Conservation (phyloP, 2,797 vertebrate species). For the Oreonectes daqikongensis region DNA sequence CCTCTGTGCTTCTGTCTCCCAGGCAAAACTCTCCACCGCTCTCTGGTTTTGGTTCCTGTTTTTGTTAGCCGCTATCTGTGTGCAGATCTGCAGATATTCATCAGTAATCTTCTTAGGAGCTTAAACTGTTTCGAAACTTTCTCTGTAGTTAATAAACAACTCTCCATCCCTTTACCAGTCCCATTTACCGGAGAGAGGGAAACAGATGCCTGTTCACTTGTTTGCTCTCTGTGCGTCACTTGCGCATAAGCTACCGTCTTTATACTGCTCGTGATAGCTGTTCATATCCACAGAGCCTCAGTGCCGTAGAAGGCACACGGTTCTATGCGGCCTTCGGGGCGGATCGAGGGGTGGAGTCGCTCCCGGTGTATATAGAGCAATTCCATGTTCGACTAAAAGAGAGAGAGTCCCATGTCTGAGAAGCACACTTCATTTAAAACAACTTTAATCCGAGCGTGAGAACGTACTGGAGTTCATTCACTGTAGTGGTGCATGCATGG, state of each 20-base stretch:
- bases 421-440: slow-evolving; percentile 41
- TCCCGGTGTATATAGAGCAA: slow-evolving; percentile 54
- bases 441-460: slow-evolving; percentile 49
- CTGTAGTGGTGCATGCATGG: slow-evolving; percentile 15
- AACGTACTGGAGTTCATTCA: slow-evolving; percentile 36
- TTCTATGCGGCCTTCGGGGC: slow-evolving; percentile 44
- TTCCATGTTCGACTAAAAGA: slow-evolving; percentile 50
- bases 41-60: slow-evolving; percentile 19
- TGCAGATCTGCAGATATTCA: slow-evolving; percentile 24
- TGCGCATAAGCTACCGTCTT: slow-evolving; percentile 27
- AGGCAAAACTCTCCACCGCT: slow-evolving; percentile 13
- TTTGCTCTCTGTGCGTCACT: slow-evolving; percentile 21
- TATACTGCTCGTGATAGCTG: slow-evolving; percentile 42
- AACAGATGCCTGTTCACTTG: slow-evolving; percentile 20
- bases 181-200: slow-evolving; percentile 4
- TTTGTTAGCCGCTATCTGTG: slow-evolving; percentile 26
- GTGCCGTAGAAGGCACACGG: slow-evolving; percentile 56
- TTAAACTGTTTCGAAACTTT: slow-evolving; percentile 40
- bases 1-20: slow-evolving; percentile 11
- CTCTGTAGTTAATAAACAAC: slow-evolving; percentile 19
- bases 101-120: slow-evolving; percentile 25
- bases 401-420: slow-evolving; percentile 41
- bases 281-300: slow-evolving; percentile 36
- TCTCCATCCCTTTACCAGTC: neutral
- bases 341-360: slow-evolving; percentile 56